Percentiles rank a stretch among this genome's conserved stretches.
phyloP scores from a whole-genome alignment of 2,888 invertebrate genomes.

The Beris morrisii region DNA sequence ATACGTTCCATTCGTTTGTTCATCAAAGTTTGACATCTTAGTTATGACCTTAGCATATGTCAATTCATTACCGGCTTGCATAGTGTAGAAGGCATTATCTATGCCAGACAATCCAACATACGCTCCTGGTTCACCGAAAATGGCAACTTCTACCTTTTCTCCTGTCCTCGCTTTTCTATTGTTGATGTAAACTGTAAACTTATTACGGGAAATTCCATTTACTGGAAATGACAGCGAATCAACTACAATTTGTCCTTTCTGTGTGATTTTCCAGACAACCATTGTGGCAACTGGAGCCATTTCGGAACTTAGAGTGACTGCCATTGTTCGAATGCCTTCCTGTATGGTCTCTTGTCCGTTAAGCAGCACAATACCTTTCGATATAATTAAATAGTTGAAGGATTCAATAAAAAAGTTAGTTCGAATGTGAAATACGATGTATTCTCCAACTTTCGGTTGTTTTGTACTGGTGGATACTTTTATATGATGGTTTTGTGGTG shows the following conservation, averaged over 20 bases:
- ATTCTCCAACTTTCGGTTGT: constrained; percentile 86
- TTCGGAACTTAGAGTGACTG: constrained; percentile 79
- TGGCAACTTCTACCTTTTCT: constrained; percentile 89
- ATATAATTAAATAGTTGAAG: constrained; percentile 89
- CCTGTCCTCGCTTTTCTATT: constrained; percentile 92
- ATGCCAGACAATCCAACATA: constrained; percentile 91
- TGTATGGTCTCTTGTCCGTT: constrained; percentile 84
- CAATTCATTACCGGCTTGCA: constrained; percentile 91
- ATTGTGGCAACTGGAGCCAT: constrained; percentile 92
- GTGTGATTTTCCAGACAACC: constrained; percentile 83
- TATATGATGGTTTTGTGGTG: constrained; percentile 79
- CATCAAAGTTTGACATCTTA: constrained; percentile 87
- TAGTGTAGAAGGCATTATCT: constrained; percentile 84
- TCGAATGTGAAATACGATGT: constrained; percentile 90
- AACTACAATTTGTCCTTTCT: constrained; percentile 81
- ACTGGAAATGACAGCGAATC: constrained; percentile 97
- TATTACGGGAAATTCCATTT: constrained; percentile 90
- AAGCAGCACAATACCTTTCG: constrained; percentile 87
- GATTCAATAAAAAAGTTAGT: constrained; percentile 87
- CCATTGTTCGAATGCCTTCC: constrained; percentile 74
- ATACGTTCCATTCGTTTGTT: constrained; percentile 81
- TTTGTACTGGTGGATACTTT: constrained; percentile 84
- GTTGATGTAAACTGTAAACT: constrained; percentile 85
- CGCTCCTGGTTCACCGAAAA: constrained; percentile 91
- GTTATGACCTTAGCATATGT: constrained; percentile 83